Base-by-base conservation (phyloP, 2,797 vertebrate species). In the Poliocrania exsul region DNA sequence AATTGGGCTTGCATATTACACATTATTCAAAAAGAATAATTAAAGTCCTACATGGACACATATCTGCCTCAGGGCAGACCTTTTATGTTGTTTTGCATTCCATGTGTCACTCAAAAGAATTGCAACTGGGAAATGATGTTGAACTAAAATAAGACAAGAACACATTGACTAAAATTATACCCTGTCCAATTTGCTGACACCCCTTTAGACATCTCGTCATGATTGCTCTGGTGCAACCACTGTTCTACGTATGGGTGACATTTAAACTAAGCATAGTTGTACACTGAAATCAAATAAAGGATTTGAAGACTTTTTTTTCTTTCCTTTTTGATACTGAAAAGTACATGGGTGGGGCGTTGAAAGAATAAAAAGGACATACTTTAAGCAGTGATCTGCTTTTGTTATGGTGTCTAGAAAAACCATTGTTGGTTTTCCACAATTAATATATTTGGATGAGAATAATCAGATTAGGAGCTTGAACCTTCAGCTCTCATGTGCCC, bases 111-210 rank as follows among this genome's bases (percentile, higher is more conserved):
- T 98, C 97, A 98, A 82, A 97, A 97, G 97, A 97, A 97, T 95
- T 93, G 96, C 97, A 97, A 96, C 96, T 92, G 97, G 97, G 97
- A 97, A 97, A 97, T 93, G 95, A 96, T 97, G 96, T 95, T 97
- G 97, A 97, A 97, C 97, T 98, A 97, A 98, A 98, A 97, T 97
- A 97, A 98, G 97, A 97, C 97, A 95, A 96, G 97, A 97, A 93
- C 94, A 87, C 96, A 90, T 91, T 96, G 97, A 97, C 97, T 93
- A 92, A 98, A 97, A 98, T 98, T 97, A 98, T 95, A 98, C 91
- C 97, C 97, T 98, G 98, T 98, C 97, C 97, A 84, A 95, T 71
- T 86, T 94, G 90, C 88, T 97, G 97, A 97, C 97, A 97, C 97
- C 95, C 93, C 96, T 97, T 95, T 91, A 96, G 96, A 98, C 97